Conservation (phyloP, 2,797 vertebrate species). For the Diceros bicornis region DNA sequence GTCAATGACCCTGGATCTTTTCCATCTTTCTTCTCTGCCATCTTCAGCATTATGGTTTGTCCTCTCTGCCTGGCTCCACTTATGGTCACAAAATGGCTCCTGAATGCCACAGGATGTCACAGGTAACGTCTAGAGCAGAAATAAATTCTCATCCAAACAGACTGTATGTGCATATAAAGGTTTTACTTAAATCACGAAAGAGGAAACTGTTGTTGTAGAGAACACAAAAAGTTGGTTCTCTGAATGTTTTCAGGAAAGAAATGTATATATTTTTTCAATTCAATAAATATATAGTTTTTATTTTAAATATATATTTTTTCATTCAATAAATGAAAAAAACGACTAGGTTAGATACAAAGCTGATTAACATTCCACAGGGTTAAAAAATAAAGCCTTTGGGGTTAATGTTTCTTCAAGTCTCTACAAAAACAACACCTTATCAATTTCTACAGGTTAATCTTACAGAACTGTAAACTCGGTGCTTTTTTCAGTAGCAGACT, state of each 20-base stretch:
- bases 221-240: background rate
- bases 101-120: background rate
- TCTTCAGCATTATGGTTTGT: background rate
- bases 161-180: background rate
- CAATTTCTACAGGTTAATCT: background rate
- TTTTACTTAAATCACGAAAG: background rate
- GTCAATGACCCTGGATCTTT: background rate
- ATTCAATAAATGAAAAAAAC: slow-evolving; percentile 10
- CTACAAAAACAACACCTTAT: background rate
- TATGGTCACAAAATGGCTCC: background rate
- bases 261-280: background rate
- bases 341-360: slow-evolving; percentile 15
- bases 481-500: background rate
- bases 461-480: background rate
- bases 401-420: background rate
- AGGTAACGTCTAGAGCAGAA: slow-evolving; percentile 36
- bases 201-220: background rate
- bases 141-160: slow-evolving; percentile 6
- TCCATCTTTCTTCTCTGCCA: background rate
- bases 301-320: no score
- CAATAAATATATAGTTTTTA: no score
- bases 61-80: background rate
- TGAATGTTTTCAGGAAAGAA: slow-evolving; percentile 46
- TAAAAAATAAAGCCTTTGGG: slow-evolving; percentile 4
- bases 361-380: background rate